Percentiles rank a stretch among this genome's conserved stretches.
These are phyloP conservation scores for Netelia melanura DNA, from an alignment of 2,888 invertebrate genomes.

Conservation along the genomic window DNA sequence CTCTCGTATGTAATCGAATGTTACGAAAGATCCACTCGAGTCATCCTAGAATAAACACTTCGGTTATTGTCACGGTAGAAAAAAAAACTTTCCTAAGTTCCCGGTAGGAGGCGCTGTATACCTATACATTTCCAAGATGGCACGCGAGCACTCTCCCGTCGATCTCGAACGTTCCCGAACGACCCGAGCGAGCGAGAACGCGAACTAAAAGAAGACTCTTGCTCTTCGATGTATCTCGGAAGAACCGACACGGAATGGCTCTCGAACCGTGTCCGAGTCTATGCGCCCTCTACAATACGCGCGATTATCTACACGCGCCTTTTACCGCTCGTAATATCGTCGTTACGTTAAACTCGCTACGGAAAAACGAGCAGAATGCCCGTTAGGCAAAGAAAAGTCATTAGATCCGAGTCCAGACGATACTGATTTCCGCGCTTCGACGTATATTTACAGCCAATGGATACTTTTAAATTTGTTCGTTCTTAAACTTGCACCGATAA, in stretches of 20 bases:
- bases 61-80: not conserved
- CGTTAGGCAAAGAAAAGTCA: slow-evolving; percentile 40
- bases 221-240: not conserved
- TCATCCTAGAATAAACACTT: slow-evolving; percentile 16
- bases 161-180: slow-evolving; percentile 52
- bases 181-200: slow-evolving; percentile 38
- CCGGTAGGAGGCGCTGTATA: not conserved
- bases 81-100: slow-evolving; percentile 27
- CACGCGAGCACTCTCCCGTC: slow-evolving; percentile 31
- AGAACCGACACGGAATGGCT: not conserved
- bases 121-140: slow-evolving; percentile 18
- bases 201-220: slow-evolving; percentile 38
- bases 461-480: slow-evolving; percentile 9
- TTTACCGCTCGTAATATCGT: slow-evolving; percentile 63
- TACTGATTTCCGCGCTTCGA: slow-evolving; percentile 49
- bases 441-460: slow-evolving; percentile 28
- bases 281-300: not conserved
- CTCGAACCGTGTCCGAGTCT: slow-evolving; percentile 15
- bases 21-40: slow-evolving; percentile 13
- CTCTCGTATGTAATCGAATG: slow-evolving; percentile 2
- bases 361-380: slow-evolving; percentile 17
- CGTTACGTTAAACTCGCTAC: slow-evolving; percentile 50
- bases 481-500: not conserved
- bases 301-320: slow-evolving; percentile 34
- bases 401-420: slow-evolving; percentile 27